Conservation (phyloP, 2,797 vertebrate genomes). For the Tiaroga cobitis region DNA sequence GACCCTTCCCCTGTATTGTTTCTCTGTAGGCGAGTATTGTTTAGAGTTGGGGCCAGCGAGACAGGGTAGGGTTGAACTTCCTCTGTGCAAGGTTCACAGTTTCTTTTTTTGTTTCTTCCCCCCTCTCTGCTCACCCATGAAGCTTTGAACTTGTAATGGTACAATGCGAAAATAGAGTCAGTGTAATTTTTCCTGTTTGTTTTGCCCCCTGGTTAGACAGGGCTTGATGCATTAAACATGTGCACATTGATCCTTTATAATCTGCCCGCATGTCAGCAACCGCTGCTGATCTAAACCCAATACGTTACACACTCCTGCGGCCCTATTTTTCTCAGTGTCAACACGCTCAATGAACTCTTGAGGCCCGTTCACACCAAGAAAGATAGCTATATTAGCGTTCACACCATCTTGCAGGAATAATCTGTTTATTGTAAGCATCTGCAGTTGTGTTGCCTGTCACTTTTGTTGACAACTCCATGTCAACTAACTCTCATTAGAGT, state of each 20-base stretch:
- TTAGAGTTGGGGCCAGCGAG: conserved; percentile 12
- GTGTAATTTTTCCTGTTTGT: neutral
- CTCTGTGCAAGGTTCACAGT: conserved; percentile 47
- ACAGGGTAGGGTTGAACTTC: conserved; percentile 57
- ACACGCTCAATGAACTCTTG: neutral
- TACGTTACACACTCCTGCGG: neutral
- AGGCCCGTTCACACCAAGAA: neutral
- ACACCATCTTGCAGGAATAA: neutral
- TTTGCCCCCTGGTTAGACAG: neutral
- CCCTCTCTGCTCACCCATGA: neutral
- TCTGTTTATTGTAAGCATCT: neutral
- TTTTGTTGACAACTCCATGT: too few relatives aligned
- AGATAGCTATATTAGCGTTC: neutral
- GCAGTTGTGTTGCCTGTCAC: neutral
- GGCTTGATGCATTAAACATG: conserved; percentile 62
- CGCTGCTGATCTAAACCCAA: conserved; percentile 1
- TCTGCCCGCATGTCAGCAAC: conserved; percentile 24
- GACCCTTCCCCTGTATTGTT: conserved; percentile 33
- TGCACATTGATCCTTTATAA: conserved; percentile 61
- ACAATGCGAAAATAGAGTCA: too few relatives aligned
- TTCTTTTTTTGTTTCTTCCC: neutral
- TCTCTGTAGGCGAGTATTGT: conserved; percentile 41
- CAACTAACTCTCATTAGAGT: too few relatives aligned
- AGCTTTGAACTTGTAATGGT: neutral
- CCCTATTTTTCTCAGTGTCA: neutral